Base-by-base conservation (phyloP, 2,113 vertebrate species). In the Carassius carassius region DNA sequence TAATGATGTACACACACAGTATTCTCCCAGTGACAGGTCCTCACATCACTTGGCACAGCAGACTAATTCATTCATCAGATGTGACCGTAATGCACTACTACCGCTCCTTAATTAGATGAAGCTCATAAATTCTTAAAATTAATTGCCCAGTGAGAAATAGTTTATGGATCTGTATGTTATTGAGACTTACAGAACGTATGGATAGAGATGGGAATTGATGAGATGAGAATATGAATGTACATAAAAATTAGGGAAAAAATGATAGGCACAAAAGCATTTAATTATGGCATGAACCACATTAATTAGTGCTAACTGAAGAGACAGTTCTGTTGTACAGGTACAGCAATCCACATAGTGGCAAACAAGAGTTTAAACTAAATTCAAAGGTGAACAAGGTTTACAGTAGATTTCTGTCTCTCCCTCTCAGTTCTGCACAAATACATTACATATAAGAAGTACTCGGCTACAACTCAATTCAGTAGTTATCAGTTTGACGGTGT, bases 21-120 rank as follows among this genome's bases (percentile, higher is more conserved):
- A 62, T 81, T 87, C 65, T 85, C 62, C n/a, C 79, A 85, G 56
- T 73, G 80, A 62, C 70, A 70, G 54, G 23, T 63, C 51, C 29
- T 70, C 78, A 58, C 65, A 83, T 74, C 82, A 35, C 51, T 44
- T 9, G 47, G 54, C 78, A 85, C 79, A 11, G 44, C 80, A 56
- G 70, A 56, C 54, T 80, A 81, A 84, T 88, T 82, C 79, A 86
- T 84, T 73, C 84, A 78, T 84, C 82, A 80, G 74, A 83, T 73
- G 63, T 23, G 70, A 81, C 60, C 25, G 67, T 86, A 77, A 69
- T 78, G 69, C 85, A 82, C 80, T 60, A 62, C 41, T 82, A 78
- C 63, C 51, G 56, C 47, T 85, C 70, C 47, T 84, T 88, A 85
- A 90, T 88, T 86, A 89, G 79, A 83, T 81, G 70, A 58, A 70